Conservation (phyloP, 2,113 vertebrate genomes). For the Bubo scandiacus region DNA sequence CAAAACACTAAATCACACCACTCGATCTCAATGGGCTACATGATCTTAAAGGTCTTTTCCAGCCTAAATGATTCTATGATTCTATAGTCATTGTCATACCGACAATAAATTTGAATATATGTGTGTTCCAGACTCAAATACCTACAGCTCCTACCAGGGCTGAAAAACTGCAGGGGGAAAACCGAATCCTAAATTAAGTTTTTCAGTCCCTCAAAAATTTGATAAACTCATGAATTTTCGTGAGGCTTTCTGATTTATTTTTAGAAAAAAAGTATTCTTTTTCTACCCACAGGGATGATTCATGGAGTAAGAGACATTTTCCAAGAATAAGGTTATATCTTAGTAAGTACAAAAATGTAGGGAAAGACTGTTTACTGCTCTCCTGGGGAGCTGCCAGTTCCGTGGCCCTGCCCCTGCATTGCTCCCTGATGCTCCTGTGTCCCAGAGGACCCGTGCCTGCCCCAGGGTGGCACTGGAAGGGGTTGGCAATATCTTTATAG, state of each 20-base stretch:
- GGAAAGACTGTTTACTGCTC: neutral
- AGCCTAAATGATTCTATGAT: no score
- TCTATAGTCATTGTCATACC: constrained; percentile 28
- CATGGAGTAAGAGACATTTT: neutral
- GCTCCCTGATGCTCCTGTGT: neutral
- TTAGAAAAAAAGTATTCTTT: neutral
- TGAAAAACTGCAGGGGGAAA: neutral
- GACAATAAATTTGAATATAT: constrained; percentile 19
- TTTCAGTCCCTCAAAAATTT: neutral
- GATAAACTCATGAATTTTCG: neutral
- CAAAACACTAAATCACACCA: constrained; percentile 39
- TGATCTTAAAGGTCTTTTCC: no score
- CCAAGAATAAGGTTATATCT: neutral
- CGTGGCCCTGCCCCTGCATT: neutral
- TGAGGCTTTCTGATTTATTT: constrained; percentile 9
- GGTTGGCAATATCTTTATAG: neutral
- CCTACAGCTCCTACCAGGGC: neutral
- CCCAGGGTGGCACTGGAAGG: neutral
- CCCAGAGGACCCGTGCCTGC: neutral
- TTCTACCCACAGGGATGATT: neutral
- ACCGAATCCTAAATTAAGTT: neutral
- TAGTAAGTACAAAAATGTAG: neutral
- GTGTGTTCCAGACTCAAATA: neutral
- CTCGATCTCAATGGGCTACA: constrained; percentile 58
- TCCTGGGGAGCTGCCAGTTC: neutral